Percentiles rank a stretch among this genome's conserved stretches.
Evolutionary conservation across 2,797 vertebrate species (phyloP).

Genomic region (Spinibarbus caldwelli): DNA sequence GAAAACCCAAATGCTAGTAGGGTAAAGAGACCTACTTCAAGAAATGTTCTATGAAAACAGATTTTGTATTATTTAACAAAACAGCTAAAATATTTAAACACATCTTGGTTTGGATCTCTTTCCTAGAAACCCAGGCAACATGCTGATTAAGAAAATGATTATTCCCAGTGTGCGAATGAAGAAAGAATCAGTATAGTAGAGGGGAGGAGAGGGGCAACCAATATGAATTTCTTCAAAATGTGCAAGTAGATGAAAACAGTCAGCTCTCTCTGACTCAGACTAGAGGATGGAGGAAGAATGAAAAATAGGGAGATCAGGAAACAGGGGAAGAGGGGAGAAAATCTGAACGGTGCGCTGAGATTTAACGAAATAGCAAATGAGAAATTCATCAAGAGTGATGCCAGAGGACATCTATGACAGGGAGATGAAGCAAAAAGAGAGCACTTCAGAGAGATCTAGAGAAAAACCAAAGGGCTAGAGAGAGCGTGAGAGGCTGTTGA

Average conservation of each 20-base stretch:
- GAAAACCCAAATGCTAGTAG: neutral
- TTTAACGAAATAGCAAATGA: slow-evolving; percentile 44
- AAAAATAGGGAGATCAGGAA: slow-evolving; percentile 37
- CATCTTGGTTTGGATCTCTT: neutral
- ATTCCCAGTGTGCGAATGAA: neutral
- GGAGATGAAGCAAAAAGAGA: slow-evolving; percentile 33
- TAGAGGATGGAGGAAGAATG: slow-evolving; percentile 55
- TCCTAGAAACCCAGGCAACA: neutral
- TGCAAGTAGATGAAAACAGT: slow-evolving; percentile 27
- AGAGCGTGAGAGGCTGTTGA: slow-evolving; percentile 28
- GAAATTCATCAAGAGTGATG: slow-evolving; percentile 43
- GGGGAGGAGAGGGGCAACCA: slow-evolving; percentile 22
- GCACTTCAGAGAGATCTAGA: slow-evolving; percentile 56
- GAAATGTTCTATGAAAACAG: neutral
- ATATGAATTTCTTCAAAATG: slow-evolving; percentile 15
- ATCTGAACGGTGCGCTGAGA: slow-evolving; percentile 28
- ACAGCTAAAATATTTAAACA: neutral
- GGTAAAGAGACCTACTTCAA: neutral
- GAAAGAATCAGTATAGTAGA: neutral
- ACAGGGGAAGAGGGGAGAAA: slow-evolving; percentile 23
- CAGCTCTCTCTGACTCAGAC: slow-evolving; percentile 59
- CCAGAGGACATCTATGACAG: slow-evolving; percentile 14
- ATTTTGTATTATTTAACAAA: neutral
- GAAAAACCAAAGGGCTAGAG: slow-evolving; percentile 15
- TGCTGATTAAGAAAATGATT: neutral